phyloP scores from a whole-genome alignment of 2,797 vertebrate genomes.

The Vespertilio murinus region DNA sequence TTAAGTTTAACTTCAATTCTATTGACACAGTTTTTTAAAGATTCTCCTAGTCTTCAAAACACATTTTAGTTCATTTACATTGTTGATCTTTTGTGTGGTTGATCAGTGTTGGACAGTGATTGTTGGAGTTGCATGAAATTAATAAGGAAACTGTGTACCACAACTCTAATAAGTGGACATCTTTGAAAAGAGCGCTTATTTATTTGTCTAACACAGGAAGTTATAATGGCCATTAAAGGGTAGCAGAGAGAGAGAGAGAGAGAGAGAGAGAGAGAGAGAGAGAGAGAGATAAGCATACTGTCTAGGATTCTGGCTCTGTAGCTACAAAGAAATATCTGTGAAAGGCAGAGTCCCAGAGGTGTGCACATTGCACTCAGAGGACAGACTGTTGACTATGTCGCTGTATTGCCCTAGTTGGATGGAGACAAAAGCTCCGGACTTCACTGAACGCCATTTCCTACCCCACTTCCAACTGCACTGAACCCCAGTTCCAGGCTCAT shows the following conservation, averaged over 20 bases:
- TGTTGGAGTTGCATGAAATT: not conserved
- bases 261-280: not conserved
- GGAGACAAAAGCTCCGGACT: no score
- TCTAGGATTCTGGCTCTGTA: not conserved
- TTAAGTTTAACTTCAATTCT: not conserved
- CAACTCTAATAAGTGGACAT: not conserved
- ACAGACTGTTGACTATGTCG: no score
- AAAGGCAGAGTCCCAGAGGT: no score
- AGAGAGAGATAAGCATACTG: not conserved
- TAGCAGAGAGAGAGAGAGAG: not conserved
- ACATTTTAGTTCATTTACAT: not conserved
- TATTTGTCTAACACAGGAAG: not conserved
- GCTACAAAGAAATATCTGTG: not conserved
- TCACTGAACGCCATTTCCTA: no score
- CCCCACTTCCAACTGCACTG: no score
- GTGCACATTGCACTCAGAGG: no score
- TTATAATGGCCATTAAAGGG: not conserved
- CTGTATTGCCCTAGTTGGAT: no score
- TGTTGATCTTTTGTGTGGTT: not conserved
- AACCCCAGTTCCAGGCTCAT: no score
- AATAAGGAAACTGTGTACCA: fast-evolving
- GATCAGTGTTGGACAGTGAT: not conserved
- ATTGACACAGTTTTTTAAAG: not conserved
- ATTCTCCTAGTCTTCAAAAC: not conserved
- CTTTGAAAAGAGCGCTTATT: not conserved